These are phyloP conservation scores for Pardosa pseudoannulata DNA, from an alignment of 2,888 invertebrate species.

Conservation along the genomic window DNA sequence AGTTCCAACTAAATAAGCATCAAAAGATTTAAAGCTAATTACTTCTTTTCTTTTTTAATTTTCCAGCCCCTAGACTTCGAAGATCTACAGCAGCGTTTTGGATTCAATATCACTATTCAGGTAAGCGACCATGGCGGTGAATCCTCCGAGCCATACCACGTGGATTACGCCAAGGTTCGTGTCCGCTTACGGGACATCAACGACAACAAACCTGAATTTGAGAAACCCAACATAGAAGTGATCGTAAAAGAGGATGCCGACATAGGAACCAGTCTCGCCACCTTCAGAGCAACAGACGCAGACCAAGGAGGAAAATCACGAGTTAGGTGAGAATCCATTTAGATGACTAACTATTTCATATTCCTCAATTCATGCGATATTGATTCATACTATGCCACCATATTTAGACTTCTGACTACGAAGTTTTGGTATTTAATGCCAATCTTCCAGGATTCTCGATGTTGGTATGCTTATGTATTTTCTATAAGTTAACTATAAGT, in stretches of 20 bases:
- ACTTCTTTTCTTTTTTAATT: too few relatives aligned
- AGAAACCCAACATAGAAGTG: slow-evolving; percentile 93
- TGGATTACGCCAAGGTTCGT: slow-evolving; percentile 96
- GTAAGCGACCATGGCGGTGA: slow-evolving; percentile 77
- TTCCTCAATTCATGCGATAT: too few relatives aligned
- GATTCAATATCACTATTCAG: slow-evolving; percentile 91
- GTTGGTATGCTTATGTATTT: too few relatives aligned
- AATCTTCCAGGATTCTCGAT: too few relatives aligned
- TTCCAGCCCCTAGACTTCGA: slow-evolving; percentile 92
- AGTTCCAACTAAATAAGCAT: too few relatives aligned
- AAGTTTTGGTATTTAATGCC: too few relatives aligned
- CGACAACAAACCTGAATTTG: slow-evolving; percentile 94
- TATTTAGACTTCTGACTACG: too few relatives aligned
- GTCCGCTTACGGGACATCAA: slow-evolving; percentile 93
- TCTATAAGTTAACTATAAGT: too few relatives aligned
- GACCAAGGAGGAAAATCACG: slow-evolving; percentile 84
- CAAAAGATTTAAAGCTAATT: too few relatives aligned
- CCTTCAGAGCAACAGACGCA: slow-evolving; percentile 95
- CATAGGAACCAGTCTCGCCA: slow-evolving; percentile 92
- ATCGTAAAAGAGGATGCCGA: slow-evolving; percentile 94
- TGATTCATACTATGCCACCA: too few relatives aligned
- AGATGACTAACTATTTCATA: too few relatives aligned
- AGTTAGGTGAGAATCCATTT: slow-evolving; percentile 74
- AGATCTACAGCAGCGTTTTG: slow-evolving; percentile 94
- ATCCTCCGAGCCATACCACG: slow-evolving; percentile 91